phyloP scores from a whole-genome alignment of 2,888 invertebrate species.

The Amphipoea lucens region DNA sequence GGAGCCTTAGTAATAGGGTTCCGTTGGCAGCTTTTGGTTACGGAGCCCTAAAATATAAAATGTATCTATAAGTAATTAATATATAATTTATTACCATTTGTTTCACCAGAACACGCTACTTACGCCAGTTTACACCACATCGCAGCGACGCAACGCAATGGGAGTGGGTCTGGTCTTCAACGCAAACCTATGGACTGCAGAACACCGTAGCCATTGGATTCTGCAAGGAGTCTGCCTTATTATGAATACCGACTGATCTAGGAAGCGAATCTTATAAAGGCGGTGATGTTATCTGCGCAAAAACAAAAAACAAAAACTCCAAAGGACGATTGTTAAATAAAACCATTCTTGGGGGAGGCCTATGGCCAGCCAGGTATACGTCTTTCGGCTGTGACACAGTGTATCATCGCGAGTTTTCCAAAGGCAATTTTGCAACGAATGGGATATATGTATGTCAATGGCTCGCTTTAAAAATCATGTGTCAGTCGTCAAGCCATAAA shows the following conservation, averaged over 20 bases:
- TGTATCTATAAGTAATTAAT: background rate
- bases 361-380: background rate
- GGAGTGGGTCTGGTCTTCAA: constrained; percentile 97
- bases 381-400: background rate
- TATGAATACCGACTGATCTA: constrained; percentile 93
- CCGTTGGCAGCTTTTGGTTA: background rate
- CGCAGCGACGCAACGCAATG: constrained; percentile 96
- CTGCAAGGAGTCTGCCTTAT: constrained; percentile 97
- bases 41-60: background rate
- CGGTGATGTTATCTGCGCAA: background rate
- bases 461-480: background rate
- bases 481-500: background rate
- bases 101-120: constrained; percentile 94
- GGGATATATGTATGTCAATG: background rate
- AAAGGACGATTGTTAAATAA: background rate
- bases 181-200: constrained; percentile 95
- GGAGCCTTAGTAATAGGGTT: background rate
- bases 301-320: background rate
- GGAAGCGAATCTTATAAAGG: background rate
- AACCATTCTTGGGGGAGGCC: background rate
- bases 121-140: constrained; percentile 97
- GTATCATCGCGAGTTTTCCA: background rate
- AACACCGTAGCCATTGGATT: constrained; percentile 97
- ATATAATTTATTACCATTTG: background rate
- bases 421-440: background rate